Evolutionary conservation across 2,888 invertebrate species (phyloP), one percentile per base, ranked within the genome.

Genomic region (Gnatocerus cornutus): DNA sequence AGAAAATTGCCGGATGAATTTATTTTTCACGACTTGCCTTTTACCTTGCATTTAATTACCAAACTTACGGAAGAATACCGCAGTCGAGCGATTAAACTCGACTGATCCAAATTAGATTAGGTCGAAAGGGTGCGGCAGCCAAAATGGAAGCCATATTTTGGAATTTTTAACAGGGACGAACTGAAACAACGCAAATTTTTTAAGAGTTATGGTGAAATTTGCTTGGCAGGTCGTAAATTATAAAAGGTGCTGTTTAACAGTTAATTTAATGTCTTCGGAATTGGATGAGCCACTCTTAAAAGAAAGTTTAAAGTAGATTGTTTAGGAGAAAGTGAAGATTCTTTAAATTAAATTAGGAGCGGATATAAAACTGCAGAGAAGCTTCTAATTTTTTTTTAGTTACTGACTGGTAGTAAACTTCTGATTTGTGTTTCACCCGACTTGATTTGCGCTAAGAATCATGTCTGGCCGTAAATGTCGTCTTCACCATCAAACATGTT

Each of bases 71-170:
- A 56, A 56, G 43, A 56, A 56, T 43, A 41, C 56, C 56, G 27
- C 56, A 21, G 37, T n/a, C 56, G 56, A 41, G 43, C 37, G 56
- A 39, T 56, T 56, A 56, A 56, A 27, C 43, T 56, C 43, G 27
- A 56, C 56, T 41, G 43, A 56, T 56, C 56, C 27, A 27, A 56
- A 56, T 56, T 56, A 41, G 56, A 56, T 56, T 56, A 56, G 56
- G 43, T n/a, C 10, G 14, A 55, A 30, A 39, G 41, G 29, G 48
- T 50, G 7, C 14, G 21, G 8, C 6, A 1, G 21, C 21, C 10
- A 27, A 27, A 50, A 50, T 10, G 12, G 12, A n/a, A 10, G 12
- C 9, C 48, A 50, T 29, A 50, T 29, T 29, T 50, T 29, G 29
- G 10, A 21, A 29, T 50, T 50, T 50, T 50, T n/a, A 21, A 46